Evolutionary conservation across 2,797 vertebrate species (phyloP).

Genomic region (Galagoides demidoff): DNA sequence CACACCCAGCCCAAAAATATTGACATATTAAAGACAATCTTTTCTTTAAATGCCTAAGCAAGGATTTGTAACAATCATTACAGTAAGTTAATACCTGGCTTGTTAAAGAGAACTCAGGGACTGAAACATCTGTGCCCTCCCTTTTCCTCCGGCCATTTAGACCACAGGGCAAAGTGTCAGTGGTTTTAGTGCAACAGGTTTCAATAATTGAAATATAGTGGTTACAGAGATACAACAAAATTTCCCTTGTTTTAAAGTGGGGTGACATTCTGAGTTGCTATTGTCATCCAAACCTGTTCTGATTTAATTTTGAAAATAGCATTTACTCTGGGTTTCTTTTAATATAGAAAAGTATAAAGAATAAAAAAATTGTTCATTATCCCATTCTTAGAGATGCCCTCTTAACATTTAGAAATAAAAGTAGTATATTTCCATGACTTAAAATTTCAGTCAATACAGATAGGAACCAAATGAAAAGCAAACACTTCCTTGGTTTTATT

Average conservation of each 20-base stretch:
- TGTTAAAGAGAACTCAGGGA: neutral
- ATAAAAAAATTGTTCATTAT: neutral
- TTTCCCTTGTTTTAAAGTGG: slow-evolving; percentile 47
- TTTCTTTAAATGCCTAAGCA: slow-evolving; percentile 34
- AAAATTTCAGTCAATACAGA: neutral
- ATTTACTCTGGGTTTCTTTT: neutral
- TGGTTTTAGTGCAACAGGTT: slow-evolving; percentile 40
- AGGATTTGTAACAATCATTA: neutral
- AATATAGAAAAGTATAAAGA: slow-evolving; percentile 20
- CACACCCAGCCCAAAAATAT: neutral
- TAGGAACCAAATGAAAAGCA: slow-evolving; percentile 49
- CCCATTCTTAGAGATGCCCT: slow-evolving; percentile 3
- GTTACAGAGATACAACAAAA: slow-evolving; percentile 47
- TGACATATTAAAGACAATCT: slow-evolving; percentile 8
- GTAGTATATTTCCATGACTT: slow-evolving; percentile 22
- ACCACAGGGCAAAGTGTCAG: neutral
- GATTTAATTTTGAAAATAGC: slow-evolving; percentile 38
- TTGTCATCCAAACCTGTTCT: slow-evolving; percentile 54
- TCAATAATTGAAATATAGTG: slow-evolving; percentile 45
- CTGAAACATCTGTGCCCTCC: neutral
- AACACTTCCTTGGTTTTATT: slow-evolving; percentile 25
- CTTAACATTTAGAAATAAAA: slow-evolving; percentile 49
- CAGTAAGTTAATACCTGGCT: neutral
- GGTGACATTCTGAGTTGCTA: neutral
- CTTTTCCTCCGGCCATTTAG: neutral